Conservation (phyloP, 2,888 invertebrate species). For the Lobophora halterata region DNA sequence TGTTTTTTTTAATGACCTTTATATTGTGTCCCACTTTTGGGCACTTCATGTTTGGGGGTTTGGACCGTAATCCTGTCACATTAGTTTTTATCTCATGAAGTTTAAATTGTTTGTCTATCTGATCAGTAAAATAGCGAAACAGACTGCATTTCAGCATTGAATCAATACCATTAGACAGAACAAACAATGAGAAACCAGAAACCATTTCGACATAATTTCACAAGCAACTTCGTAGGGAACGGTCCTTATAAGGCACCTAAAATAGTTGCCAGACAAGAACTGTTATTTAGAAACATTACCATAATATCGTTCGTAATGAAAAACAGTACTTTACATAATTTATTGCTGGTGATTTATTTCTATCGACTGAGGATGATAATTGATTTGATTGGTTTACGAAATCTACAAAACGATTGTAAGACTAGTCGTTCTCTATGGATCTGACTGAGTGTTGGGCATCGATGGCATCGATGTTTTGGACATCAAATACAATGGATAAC, state of each 20-base stretch:
- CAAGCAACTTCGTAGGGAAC: constrained; percentile 15
- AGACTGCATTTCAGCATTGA: constrained; percentile 14
- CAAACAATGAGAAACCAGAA: constrained; percentile 20
- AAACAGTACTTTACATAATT: constrained; percentile 19
- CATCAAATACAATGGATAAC: too few relatives aligned
- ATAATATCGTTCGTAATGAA: constrained; percentile 15
- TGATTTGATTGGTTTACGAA: background rate
- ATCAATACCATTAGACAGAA: constrained; percentile 15
- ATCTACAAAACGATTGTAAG: too few relatives aligned
- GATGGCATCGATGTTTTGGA: too few relatives aligned
- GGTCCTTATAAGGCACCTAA: constrained; percentile 16
- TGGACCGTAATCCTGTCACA: too few relatives aligned
- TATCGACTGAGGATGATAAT: constrained; percentile 7
- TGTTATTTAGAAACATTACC: constrained; percentile 22
- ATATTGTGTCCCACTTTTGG: too few relatives aligned
- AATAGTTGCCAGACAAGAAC: constrained; percentile 20
- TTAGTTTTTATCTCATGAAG: too few relatives aligned
- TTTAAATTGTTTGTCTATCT: too few relatives aligned
- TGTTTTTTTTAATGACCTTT: too few relatives aligned
- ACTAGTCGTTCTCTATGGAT: too few relatives aligned
- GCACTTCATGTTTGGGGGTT: too few relatives aligned
- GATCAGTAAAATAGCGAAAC: background rate
- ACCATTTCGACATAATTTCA: constrained; percentile 21
- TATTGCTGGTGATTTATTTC: constrained; percentile 8
- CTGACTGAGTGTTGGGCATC: too few relatives aligned